Conservation (phyloP, 1,140 invertebrate species). For the Bradysia coprophila region DNA sequence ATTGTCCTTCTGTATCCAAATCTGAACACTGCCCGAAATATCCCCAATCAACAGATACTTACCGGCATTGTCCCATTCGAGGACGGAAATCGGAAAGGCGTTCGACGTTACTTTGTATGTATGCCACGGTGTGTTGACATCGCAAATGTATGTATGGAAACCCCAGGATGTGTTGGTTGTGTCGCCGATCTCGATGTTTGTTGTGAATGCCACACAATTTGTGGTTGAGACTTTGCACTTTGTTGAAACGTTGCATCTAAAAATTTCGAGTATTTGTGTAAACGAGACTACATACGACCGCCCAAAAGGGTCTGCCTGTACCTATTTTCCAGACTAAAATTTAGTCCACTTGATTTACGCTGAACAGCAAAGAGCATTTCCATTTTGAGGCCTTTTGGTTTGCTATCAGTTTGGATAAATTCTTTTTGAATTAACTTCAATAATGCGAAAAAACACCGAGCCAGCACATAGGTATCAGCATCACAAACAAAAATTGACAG, state of each 20-base stretch:
- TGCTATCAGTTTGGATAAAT: too few species aligned
- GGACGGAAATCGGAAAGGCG: conserved; percentile 40
- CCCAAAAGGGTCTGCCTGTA: too few species aligned
- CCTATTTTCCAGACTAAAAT: too few species aligned
- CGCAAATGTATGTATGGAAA: conserved; percentile 68
- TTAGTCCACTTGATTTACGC: conserved; percentile 22
- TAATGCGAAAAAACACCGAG: too few species aligned
- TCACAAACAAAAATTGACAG: too few species aligned
- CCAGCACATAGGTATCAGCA: too few species aligned
- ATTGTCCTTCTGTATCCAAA: conserved; percentile 61
- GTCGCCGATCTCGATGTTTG: conserved; percentile 47
- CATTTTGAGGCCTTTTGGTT: conserved; percentile 27
- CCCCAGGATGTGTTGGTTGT: conserved; percentile 39
- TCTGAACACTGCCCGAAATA: conserved; percentile 48
- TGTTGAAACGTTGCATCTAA: too few species aligned
- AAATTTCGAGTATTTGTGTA: too few species aligned
- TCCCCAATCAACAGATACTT: conserved; percentile 60
- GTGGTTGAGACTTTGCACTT: conserved; percentile 53
- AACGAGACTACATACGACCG: too few species aligned
- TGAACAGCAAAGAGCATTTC: conserved; percentile 35
- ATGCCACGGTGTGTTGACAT: conserved; percentile 72
- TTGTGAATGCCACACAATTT: conserved; percentile 68
- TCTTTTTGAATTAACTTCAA: too few species aligned
- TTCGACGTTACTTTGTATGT: conserved; percentile 39
- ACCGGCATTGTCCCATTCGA: conserved; percentile 73